Evolutionary conservation across 2,888 invertebrate genomes (phyloP).

Genomic region (Rhorus exstirpatorius): DNA sequence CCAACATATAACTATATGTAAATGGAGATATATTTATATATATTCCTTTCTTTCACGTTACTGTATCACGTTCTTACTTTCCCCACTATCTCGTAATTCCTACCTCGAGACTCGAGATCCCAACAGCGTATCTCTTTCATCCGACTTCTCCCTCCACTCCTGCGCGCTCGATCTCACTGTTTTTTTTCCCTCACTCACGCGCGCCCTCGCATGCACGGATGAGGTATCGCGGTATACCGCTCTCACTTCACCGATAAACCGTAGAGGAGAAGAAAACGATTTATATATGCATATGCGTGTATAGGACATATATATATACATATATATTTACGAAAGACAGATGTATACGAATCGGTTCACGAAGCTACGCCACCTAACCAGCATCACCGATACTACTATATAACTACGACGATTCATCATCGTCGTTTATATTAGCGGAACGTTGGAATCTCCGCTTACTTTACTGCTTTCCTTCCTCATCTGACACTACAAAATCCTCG

Average conservation of each 20-base stretch:
- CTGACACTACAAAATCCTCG: background rate
- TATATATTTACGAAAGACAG: slow-evolving; percentile 34
- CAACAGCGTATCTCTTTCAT: slow-evolving; percentile 52
- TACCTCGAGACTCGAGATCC: slow-evolving; percentile 31
- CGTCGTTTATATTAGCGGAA: slow-evolving; percentile 15
- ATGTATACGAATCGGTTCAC: slow-evolving; percentile 57
- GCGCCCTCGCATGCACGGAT: slow-evolving; percentile 46
- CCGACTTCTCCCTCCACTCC: slow-evolving; percentile 36
- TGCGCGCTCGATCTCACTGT: slow-evolving; percentile 33
- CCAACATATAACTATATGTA: background rate
- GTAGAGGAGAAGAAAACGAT: slow-evolving; percentile 38
- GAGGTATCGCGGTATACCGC: slow-evolving; percentile 64
- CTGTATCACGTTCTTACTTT: slow-evolving; percentile 41
- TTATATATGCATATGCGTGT: slow-evolving; percentile 1
- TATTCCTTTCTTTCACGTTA: slow-evolving; percentile 38
- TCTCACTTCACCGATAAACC: slow-evolving; percentile 63
- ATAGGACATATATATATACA: slow-evolving; percentile 30
- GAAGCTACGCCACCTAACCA: slow-evolving; percentile 63
- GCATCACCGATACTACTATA: slow-evolving; percentile 40
- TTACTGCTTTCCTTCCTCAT: background rate
- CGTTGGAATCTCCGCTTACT: slow-evolving; percentile 27
- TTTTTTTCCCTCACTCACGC: slow-evolving; percentile 46
- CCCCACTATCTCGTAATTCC: slow-evolving; percentile 41
- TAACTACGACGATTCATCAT: slow-evolving; percentile 41
- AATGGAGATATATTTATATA: slow-evolving; percentile 8